Conservation (phyloP, 2,888 invertebrate genomes). For the Aquatica leii region DNA sequence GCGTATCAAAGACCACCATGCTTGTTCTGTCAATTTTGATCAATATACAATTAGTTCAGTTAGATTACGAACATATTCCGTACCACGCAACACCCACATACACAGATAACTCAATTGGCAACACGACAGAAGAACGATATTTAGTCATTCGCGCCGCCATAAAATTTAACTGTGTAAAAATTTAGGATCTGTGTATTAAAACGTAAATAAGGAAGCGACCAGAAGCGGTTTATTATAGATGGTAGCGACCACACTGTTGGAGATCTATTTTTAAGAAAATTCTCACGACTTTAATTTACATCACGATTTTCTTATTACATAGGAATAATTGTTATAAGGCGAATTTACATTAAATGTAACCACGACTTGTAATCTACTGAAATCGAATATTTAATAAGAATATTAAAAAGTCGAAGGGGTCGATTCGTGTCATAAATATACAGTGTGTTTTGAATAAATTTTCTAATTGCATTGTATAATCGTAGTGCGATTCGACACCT, state of each 20-base stretch:
- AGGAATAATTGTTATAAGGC: slow-evolving; percentile 50
- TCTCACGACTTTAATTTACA: slow-evolving; percentile 51
- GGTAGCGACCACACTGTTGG: no score
- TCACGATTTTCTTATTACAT: slow-evolving; percentile 47
- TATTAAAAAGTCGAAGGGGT: neutral
- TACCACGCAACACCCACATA: neutral
- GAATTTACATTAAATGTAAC: slow-evolving; percentile 50
- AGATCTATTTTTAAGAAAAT: slow-evolving; percentile 37
- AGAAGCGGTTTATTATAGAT: no score
- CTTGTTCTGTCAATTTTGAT: neutral
- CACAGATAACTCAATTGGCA: neutral
- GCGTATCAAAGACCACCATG: neutral
- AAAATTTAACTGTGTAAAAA: no score
- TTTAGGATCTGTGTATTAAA: no score
- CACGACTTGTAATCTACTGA: slow-evolving; percentile 42
- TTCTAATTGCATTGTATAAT: neutral
- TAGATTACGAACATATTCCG: neutral
- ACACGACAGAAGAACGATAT: no score
- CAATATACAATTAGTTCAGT: neutral
- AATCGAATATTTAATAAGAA: slow-evolving; percentile 14
- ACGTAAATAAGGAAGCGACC: no score
- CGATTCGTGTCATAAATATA: neutral
- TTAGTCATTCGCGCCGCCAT: no score
- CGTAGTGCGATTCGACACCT: no score
- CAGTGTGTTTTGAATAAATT: no score